Evolutionary conservation across 2,113 vertebrate species (phyloP), one percentile per base, ranked within the genome.

Genomic region (Gnathonemus longibarbis): DNA sequence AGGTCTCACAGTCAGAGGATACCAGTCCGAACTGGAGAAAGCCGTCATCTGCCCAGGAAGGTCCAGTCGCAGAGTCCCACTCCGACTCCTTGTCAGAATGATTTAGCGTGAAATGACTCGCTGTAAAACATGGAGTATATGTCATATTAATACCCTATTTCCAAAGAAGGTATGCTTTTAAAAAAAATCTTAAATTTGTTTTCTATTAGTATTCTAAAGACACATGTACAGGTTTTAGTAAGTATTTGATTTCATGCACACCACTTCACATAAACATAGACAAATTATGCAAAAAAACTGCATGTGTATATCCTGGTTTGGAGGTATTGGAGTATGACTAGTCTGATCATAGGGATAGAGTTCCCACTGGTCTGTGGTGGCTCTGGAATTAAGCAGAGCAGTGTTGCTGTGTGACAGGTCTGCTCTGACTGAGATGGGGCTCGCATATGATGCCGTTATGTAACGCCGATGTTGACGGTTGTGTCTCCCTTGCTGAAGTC

Each of bases 401-500:
- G 24, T 24, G 11, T 17, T 35, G 8, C 48, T 77, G 48, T 80
- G 46, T 84, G 74, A 9, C 19, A n/a, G 27, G 50, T 77, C 35
- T 6, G 5, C 17, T 91, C 56, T 52, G 84, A 88, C 3, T 24
- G 74, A 53, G 88, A 92, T 84, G 89, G 91, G 83, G 90, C 91
- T 93, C 87, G 90, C 84, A 89, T 90, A 89, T 90, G 84, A 77
- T 89, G 48, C 21, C 66, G 89, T 93, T 94, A 94, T 90, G 91
- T 93, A 93, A 93, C 87, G 66, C 15, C 49, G 91, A 89, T 91
- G 77, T 89, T 93, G 92, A 87, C 89, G 83, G 89, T 91, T 88
- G 90, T 92, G 83, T 93, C 87, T 90, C 90, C 93, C 93, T 94
- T 94, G 92, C 91, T 93, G 52, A 53, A 86, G 88, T 92, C 93